These are phyloP conservation scores for Cactoblastis cactorum DNA, from an alignment of 2,888 invertebrate species.

Conservation along the genomic window DNA sequence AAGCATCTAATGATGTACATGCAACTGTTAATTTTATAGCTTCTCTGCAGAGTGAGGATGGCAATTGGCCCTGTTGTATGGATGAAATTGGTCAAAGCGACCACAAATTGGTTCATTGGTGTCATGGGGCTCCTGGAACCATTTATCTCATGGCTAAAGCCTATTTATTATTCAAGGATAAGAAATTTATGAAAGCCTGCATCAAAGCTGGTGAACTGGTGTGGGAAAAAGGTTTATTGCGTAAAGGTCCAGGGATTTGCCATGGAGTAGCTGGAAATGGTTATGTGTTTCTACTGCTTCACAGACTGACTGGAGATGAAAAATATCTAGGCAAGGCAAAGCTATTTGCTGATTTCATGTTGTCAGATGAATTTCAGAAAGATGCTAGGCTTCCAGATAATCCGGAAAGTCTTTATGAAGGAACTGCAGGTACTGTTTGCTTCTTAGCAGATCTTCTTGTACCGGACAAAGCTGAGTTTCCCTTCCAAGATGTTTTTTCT, in stretches of 20 bases:
- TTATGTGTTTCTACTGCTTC: constrained; percentile 87
- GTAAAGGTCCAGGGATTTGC: constrained; percentile 94
- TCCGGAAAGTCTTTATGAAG: constrained; percentile 92
- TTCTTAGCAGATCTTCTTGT: constrained; percentile 87
- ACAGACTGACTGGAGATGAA: constrained; percentile 84
- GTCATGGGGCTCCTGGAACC: constrained; percentile 92
- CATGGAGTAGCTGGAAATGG: constrained; percentile 93
- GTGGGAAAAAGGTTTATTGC: constrained; percentile 90
- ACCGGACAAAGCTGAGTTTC: constrained; percentile 88
- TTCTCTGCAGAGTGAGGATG: constrained; percentile 82
- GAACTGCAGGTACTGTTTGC: constrained; percentile 91
- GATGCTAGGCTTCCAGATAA: constrained; percentile 87
- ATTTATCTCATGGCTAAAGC: constrained; percentile 91
- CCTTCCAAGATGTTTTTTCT: constrained; percentile 87
- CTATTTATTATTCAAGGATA: constrained; percentile 85
- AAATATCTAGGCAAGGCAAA: constrained; percentile 87
- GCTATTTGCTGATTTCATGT: constrained; percentile 87
- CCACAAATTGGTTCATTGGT: constrained; percentile 92
- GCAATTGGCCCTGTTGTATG: constrained; percentile 87
- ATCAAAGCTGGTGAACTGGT: constrained; percentile 85
- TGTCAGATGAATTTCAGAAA: constrained; percentile 80
- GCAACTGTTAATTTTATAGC: constrained; percentile 83
- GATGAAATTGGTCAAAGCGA: constrained; percentile 81
- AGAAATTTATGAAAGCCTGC: constrained; percentile 84
- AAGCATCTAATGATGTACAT: constrained; percentile 80